Conservation (phyloP, 92 coral and sea anemone genomes). For the Muricea muricata region DNA sequence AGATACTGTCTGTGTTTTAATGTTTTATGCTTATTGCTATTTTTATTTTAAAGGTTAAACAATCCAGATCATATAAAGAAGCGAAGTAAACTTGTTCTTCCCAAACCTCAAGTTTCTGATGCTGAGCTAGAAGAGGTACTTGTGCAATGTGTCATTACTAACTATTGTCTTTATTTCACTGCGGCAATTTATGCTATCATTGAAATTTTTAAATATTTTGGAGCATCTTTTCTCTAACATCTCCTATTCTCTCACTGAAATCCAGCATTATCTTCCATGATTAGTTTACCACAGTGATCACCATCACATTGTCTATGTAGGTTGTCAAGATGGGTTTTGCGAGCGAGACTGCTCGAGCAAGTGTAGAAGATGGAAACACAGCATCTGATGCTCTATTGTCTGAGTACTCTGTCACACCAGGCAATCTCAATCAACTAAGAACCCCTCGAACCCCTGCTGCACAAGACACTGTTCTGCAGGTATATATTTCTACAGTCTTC, state of each 20-base stretch:
- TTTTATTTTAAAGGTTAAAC: slow-evolving; percentile 67
- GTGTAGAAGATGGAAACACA: slow-evolving; percentile 84
- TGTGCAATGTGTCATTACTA: too few species aligned
- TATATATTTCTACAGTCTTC: too few species aligned
- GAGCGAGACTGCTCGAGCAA: slow-evolving; percentile 91
- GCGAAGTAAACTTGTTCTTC: slow-evolving; percentile 95
- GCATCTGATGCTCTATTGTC: slow-evolving; percentile 89
- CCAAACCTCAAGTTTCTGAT: slow-evolving; percentile 95
- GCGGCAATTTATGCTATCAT: too few species aligned
- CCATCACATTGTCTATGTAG: slow-evolving; percentile 61
- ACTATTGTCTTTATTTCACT: too few species aligned
- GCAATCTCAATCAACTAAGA: slow-evolving; percentile 78
- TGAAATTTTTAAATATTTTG: too few species aligned
- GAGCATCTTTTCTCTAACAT: too few species aligned
- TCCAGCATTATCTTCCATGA: too few species aligned
- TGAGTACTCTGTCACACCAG: slow-evolving; percentile 94
- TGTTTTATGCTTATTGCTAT: too few species aligned
- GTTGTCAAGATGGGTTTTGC: slow-evolving; percentile 98
- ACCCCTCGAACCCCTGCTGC: slow-evolving; percentile 98
- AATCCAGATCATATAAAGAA: slow-evolving; percentile 94
- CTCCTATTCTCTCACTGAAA: too few species aligned
- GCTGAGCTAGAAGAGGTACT: slow-evolving; percentile 94
- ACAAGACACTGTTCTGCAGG: slow-evolving; percentile 94
- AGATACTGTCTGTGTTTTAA: too few species aligned
- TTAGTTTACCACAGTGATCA: too few species aligned